phyloP scores from a whole-genome alignment of 1,140 invertebrate genomes.

The Ips nitidus region DNA sequence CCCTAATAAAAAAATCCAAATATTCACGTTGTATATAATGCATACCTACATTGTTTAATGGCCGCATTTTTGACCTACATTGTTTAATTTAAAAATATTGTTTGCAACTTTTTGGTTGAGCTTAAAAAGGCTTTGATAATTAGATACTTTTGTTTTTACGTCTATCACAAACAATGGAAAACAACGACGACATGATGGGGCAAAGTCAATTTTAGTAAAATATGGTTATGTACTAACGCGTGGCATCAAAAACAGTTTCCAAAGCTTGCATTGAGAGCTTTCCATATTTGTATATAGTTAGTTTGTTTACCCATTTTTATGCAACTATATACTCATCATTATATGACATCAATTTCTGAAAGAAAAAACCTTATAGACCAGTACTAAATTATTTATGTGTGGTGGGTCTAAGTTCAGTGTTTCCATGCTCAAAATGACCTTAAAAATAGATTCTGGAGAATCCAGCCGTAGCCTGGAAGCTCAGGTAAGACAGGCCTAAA shows the following conservation, averaged over 20 bases:
- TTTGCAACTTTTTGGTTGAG: constrained; percentile 14
- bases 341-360: too few relatives aligned
- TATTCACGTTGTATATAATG: constrained; percentile 42
- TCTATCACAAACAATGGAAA: neutral
- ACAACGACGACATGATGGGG: constrained; percentile 1
- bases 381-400: too few relatives aligned
- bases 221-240: constrained; percentile 23
- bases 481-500: too few relatives aligned
- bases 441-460: too few relatives aligned
- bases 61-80: constrained; percentile 51
- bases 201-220: constrained; percentile 22
- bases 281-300: too few relatives aligned
- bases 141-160: neutral
- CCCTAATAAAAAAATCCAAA: constrained; percentile 35
- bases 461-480: too few relatives aligned
- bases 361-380: too few relatives aligned
- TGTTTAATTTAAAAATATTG: constrained; percentile 33
- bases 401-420: too few relatives aligned
- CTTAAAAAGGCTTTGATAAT: neutral
- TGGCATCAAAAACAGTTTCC: constrained; percentile 5
- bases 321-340: too few relatives aligned
- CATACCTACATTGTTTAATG: constrained; percentile 39
- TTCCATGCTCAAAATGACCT: too few relatives aligned
- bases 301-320: too few relatives aligned
- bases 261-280: neutral